Evolutionary conservation across 1,140 invertebrate genomes (phyloP).

Genomic region (Neocloeon triangulifer): DNA sequence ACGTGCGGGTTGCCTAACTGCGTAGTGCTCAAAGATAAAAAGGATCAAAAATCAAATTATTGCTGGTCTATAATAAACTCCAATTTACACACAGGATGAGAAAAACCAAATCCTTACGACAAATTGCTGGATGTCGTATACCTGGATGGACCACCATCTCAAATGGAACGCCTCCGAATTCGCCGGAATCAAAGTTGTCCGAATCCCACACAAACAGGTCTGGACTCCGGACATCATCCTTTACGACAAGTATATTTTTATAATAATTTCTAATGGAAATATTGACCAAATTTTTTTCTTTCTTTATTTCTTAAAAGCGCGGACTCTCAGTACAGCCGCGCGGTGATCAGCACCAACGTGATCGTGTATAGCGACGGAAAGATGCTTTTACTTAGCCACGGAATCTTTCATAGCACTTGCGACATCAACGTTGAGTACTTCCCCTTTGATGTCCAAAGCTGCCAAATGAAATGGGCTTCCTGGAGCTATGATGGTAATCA

Average conservation of each 20-base stretch:
- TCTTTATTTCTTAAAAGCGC: conserved; percentile 35
- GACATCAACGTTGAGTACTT: conserved; percentile 87
- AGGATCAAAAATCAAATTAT: too few relatives aligned
- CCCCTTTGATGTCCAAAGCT: conserved; percentile 81
- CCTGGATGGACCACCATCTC: conserved; percentile 73
- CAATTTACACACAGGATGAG: conserved; percentile 27
- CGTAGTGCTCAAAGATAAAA: conserved; percentile 26
- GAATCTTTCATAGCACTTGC: conserved; percentile 68
- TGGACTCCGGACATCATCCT: conserved; percentile 74
- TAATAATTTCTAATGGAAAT: too few relatives aligned
- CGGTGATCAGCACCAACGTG: conserved; percentile 63
- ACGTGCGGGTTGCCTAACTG: too few relatives aligned
- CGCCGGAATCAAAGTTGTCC: conserved; percentile 58
- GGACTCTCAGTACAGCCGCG: conserved; percentile 53
- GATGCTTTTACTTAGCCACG: conserved; percentile 57
- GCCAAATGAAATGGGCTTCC: conserved; percentile 83
- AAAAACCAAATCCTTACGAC: conserved; percentile 55
- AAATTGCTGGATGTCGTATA: conserved; percentile 75
- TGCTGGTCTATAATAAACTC: too few relatives aligned
- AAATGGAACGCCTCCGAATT: conserved; percentile 75
- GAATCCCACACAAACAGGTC: conserved; percentile 50
- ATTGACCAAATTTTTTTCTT: too few relatives aligned
- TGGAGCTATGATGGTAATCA: conserved; percentile 93
- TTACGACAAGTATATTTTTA: conserved; percentile 57
- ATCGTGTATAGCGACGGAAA: conserved; percentile 47